These are phyloP conservation scores for Dyspetes luteomarginatus DNA, from an alignment of 2,888 invertebrate genomes.

Conservation along the genomic window DNA sequence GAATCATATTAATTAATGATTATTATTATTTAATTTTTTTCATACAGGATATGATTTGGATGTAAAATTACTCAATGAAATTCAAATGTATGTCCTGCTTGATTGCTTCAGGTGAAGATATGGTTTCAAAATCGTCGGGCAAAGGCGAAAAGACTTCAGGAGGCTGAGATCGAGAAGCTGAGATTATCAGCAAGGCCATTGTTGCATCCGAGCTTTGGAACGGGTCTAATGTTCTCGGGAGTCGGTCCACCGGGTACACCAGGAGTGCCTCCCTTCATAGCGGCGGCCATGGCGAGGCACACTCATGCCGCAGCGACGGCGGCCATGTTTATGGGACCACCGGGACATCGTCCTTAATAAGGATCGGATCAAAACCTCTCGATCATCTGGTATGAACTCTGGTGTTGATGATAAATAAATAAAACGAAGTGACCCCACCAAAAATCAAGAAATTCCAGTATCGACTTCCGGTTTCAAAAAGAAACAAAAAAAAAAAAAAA, in stretches of 20 bases:
- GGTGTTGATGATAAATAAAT: constrained; percentile 8
- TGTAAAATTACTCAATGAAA: too few species aligned
- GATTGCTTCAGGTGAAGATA: constrained; percentile 88
- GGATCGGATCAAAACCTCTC: neutral
- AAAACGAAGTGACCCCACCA: neutral
- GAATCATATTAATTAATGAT: too few species aligned
- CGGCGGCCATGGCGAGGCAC: constrained; percentile 85
- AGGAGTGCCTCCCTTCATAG: constrained; percentile 87
- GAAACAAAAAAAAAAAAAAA: too few species aligned
- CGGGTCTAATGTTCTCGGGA: constrained; percentile 85
- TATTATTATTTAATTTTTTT: too few species aligned
- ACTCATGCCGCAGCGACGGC: constrained; percentile 85
- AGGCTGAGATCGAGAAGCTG: constrained; percentile 96
- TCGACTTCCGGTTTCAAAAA: too few species aligned
- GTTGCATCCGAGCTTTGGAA: constrained; percentile 89
- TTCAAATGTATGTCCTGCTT: constrained; percentile 5
- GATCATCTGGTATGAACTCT: constrained; percentile 26
- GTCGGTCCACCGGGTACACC: constrained; percentile 86
- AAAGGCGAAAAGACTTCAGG: constrained; percentile 98
- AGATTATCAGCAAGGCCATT: constrained; percentile 93
- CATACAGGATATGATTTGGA: too few species aligned
- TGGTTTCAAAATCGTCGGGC: constrained; percentile 93
- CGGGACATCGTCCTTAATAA: constrained; percentile 80
- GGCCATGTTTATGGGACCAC: constrained; percentile 83
- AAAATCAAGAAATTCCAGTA: neutral